Base-by-base conservation (phyloP, 2,888 invertebrate genomes). In the Apamea anceps region DNA sequence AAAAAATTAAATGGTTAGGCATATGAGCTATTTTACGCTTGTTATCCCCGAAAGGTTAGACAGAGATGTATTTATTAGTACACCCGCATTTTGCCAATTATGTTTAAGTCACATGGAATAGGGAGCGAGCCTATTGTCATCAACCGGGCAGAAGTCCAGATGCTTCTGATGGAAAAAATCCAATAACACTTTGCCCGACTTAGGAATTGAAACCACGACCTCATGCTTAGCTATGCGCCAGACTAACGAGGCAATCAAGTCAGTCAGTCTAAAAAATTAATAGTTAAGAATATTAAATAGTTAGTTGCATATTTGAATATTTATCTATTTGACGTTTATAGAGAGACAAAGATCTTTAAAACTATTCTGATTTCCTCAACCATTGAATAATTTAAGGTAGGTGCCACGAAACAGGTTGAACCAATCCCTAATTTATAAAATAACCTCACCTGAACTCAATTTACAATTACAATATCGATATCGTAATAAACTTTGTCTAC, bases 381-480 rank as follows among this genome's bases (percentile, higher is more conserved):
- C 62, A 25, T 72, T 66, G 37, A 57, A 63, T 45, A 62, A 48
- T 37, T 2, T 18, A 54, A 37, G 4, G 10, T 18, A 21, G 21
- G n/a, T 51, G 57, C 57, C 21, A 54, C 13, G 15, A 76, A 87
- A 80, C 74, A 54, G 42, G 54, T 75, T 51, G 8, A 60, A 42
- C 71, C 81, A 72, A 77, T 32, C 57, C 73, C 45, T 77, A 25
- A 81, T 77, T n/a, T 73, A 72, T 21, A 28, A 63, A 71, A 63
- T 72, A 87, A 75, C 54, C 32, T 54, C 32, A 75, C 51, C 21
- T 68, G 32, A 71, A 51, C 67, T 65, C 62, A 51, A 87, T 85
- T 77, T 80, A 68, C 76, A 87, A 77, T 77, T 75, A 87, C 79
- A 79, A 79, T 87, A 75, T 66, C 54, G 80, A 79, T 87, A 75